These are phyloP conservation scores for Cryptoprocta ferox DNA, from an alignment of 2,797 vertebrate species.

Conservation along the genomic window DNA sequence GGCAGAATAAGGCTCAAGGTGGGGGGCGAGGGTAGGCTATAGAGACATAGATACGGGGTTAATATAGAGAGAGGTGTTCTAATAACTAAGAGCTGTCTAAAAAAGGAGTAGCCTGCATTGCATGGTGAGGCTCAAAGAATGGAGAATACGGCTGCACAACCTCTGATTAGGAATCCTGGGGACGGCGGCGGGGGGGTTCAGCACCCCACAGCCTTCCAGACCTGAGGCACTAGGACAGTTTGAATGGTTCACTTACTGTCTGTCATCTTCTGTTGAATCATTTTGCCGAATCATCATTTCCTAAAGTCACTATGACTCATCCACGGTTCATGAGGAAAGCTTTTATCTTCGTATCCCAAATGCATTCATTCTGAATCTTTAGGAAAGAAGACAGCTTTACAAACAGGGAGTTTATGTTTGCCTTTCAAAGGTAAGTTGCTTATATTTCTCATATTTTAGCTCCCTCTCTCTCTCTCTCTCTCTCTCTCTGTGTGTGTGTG, in stretches of 20 bases:
- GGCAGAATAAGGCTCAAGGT: neutral
- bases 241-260: neutral
- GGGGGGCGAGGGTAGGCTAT: neutral
- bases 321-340: neutral
- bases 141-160: neutral
- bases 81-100: neutral
- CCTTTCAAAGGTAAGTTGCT: neutral
- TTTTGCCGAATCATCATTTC: slow-evolving; percentile 12
- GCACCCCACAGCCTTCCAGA: neutral
- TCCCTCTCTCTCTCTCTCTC: neutral
- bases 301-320: slow-evolving; percentile 17
- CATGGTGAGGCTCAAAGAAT: neutral
- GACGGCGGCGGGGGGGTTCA: neutral
- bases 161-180: neutral
- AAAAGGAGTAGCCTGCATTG: neutral
- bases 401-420: slow-evolving; percentile 38
- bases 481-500: no score
- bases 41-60: neutral
- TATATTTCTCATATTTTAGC: neutral
- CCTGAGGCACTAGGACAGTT: neutral
- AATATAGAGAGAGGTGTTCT: neutral
- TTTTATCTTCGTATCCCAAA: slow-evolving; percentile 23
- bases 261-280: neutral
- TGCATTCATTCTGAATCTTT: slow-evolving; percentile 4
- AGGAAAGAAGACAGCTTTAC: slow-evolving; percentile 47